Evolutionary conservation across 2,113 vertebrate genomes (phyloP).

Genomic region (Crotalus horridus): DNA sequence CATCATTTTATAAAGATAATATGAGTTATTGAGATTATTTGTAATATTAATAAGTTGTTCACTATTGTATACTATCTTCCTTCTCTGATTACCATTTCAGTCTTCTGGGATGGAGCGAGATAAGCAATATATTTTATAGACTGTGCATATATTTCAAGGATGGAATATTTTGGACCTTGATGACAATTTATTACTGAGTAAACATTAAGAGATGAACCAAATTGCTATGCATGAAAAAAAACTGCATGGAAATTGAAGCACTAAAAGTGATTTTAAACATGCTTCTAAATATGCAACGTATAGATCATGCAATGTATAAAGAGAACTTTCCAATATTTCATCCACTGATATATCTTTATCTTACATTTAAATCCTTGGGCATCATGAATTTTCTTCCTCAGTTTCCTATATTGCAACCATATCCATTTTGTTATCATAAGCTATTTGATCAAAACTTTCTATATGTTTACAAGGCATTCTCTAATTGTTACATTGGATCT

Average conservation of each 20-base stretch:
- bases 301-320: background rate
- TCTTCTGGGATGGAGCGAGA: background rate
- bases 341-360: background rate
- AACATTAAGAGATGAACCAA: background rate
- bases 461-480: background rate
- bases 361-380: background rate
- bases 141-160: background rate
- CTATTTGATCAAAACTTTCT: background rate
- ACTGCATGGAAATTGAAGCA: background rate
- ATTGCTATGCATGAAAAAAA: background rate
- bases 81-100: background rate
- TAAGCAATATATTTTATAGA: background rate
- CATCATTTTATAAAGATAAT: background rate
- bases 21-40: background rate
- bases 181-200: background rate
- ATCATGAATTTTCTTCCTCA: background rate
- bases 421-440: background rate
- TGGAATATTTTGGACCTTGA: background rate
- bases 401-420: background rate
- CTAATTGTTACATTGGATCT: background rate
- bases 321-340: background rate
- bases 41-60: background rate
- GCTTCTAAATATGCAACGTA: background rate
- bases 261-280: background rate
- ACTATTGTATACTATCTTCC: background rate